Evolutionary conservation across 37 sponge, comb jelly and placozoan species (phyloP), one percentile per base, ranked within the genome.

Genomic region (Beroe forskalii): DNA sequence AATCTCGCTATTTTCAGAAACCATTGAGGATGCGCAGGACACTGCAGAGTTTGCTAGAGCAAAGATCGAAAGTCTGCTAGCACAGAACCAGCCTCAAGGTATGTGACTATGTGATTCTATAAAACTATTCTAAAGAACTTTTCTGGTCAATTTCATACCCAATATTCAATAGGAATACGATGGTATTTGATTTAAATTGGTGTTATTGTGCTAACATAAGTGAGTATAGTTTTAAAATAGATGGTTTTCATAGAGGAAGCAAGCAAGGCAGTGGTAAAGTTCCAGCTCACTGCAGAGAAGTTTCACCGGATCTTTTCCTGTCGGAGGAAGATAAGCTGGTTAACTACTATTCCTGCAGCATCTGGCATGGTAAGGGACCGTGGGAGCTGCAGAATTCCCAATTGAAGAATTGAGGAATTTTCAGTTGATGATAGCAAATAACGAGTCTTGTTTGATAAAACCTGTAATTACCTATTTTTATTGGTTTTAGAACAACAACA

Each of bases 41-140:
- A 95, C 96, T 0, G 91, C 92, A 64, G 93, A 91, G 32, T 97
- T 95, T 91, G 94, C 94, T 23, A 80, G 91, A 62, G 95, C 96
- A 25, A 97, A 97, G 92, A 93, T 97, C 33, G 93, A 95, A 40
- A 94, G 97, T 90, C 89, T 97, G 27, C 90, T 95, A 9, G 93
- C 94, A 0, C 44, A 93, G 39, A 32, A 80, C 31, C 86, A 80
- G 35, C 86, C 86, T 42, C 86, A 80, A 38, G 86, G 86, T 80
- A 80, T 1, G 20, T 72, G 25, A 55, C 60, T 55, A n/a, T n/a
- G n/a, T n/a, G n/a, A n/a, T n/a, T n/a, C n/a, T n/a, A n/a, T n/a
- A n/a, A n/a, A n/a, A n/a, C n/a, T n/a, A n/a, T n/a, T n/a, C n/a
- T n/a, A n/a, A n/a, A n/a, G n/a, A n/a, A n/a, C n/a, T n/a, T n/a